Evolutionary conservation across 2,888 invertebrate species (phyloP).

Genomic region (Calliopum simillimum): DNA sequence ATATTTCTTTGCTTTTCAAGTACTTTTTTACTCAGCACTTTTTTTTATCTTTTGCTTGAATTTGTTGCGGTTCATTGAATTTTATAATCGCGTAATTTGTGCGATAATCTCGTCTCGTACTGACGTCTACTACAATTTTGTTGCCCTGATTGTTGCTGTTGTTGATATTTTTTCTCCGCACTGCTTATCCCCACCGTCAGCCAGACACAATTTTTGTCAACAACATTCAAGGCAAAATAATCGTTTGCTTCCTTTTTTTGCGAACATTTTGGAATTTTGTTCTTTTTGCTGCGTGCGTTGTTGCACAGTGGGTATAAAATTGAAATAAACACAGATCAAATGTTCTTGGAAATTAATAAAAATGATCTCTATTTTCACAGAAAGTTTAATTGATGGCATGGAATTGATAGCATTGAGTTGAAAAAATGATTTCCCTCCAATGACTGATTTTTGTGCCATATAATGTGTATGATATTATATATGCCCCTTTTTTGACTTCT

Average conservation of each 20-base stretch:
- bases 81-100: slow-evolving; percentile 26
- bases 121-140: background rate
- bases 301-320: background rate
- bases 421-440: too few relatives aligned
- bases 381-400: too few relatives aligned
- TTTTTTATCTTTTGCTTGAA: background rate
- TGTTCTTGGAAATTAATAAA: too few relatives aligned
- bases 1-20: background rate
- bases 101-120: slow-evolving; percentile 21
- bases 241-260: slow-evolving; percentile 26
- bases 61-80: slow-evolving; percentile 9
- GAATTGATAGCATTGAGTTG: too few relatives aligned
- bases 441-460: too few relatives aligned
- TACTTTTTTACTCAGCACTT: background rate
- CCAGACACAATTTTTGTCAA: slow-evolving; percentile 23
- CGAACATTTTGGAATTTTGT: slow-evolving; percentile 6
- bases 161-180: background rate
- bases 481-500: too few relatives aligned
- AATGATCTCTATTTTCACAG: too few relatives aligned
- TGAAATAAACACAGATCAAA: too few relatives aligned
- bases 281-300: slow-evolving; percentile 10
- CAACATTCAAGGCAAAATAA: slow-evolving; percentile 25
- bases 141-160: background rate
- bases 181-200: slow-evolving; percentile 32
- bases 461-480: too few relatives aligned